Evolutionary conservation across 2,113 vertebrate genomes (phyloP).

Genomic region (Nothoprocta pentlandii): DNA sequence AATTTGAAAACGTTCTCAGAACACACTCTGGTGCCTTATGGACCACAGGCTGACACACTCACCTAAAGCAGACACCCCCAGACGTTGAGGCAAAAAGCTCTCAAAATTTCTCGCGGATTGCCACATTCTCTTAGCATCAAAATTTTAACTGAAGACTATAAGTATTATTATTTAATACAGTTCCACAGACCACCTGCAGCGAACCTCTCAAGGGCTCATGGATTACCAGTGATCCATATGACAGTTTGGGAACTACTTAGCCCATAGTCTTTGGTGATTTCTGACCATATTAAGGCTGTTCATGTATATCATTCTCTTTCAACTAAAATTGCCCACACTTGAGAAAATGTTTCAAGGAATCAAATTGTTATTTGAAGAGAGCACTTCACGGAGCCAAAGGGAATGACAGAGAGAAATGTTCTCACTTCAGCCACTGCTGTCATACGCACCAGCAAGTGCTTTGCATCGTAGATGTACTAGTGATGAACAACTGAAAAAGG

Average conservation of each 20-base stretch:
- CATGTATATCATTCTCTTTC: background rate
- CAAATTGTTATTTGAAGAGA: background rate
- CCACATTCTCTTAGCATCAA: background rate
- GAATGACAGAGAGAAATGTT: background rate
- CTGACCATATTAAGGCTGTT: background rate
- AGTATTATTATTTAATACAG: background rate
- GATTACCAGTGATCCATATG: background rate
- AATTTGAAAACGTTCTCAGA: background rate
- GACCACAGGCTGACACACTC: background rate
- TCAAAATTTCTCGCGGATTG: background rate
- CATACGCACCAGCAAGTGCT: background rate
- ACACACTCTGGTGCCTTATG: background rate
- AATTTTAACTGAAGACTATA: background rate
- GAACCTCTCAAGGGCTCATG: background rate
- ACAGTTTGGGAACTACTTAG: background rate
- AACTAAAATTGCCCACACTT: background rate
- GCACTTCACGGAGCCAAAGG: background rate
- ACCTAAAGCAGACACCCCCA: background rate
- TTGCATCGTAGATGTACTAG: background rate
- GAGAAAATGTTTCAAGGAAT: background rate
- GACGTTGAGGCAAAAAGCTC: background rate
- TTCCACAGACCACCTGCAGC: background rate
- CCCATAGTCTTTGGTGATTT: background rate
- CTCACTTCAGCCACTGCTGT: background rate
- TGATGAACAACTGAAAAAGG: background rate